Evolutionary conservation across 2,888 invertebrate genomes (phyloP).

Genomic region (Acanthopleura granulata): DNA sequence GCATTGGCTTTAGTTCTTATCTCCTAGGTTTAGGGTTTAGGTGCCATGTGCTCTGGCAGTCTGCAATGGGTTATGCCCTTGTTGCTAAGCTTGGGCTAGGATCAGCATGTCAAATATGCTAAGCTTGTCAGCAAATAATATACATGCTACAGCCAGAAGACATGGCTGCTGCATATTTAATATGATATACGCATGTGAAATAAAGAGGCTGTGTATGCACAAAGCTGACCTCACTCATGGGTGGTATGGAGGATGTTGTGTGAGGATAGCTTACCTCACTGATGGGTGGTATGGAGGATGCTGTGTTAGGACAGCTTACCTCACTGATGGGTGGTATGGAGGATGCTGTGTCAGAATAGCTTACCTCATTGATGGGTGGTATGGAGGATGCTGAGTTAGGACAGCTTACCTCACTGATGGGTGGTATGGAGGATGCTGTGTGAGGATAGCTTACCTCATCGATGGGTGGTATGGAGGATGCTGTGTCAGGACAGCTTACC

Average conservation of each 20-base stretch:
- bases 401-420: conserved; percentile 77
- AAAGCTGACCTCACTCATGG: conserved; percentile 71
- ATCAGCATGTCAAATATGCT: no score
- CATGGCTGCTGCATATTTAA: no score
- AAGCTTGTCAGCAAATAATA: no score
- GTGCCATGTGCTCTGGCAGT: no score
- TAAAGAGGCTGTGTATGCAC: no score
- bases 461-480: conserved; percentile 69
- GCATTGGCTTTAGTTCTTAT: no score
- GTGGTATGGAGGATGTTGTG: conserved; percentile 63
- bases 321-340: conserved; percentile 72
- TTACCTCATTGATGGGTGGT: conserved; percentile 73
- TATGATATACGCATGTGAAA: no score
- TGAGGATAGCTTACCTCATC: conserved; percentile 75
- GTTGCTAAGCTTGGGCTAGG: no score
- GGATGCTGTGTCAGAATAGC: conserved; percentile 73
- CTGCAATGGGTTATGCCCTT: no score
- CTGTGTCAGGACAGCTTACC: conserved; percentile 74
- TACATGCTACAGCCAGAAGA: no score
- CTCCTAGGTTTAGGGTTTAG: no score
- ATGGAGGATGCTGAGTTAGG: conserved; percentile 61
- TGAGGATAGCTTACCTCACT: conserved; percentile 75
- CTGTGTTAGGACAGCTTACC: conserved; percentile 74
- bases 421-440: conserved; percentile 63
- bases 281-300: conserved; percentile 69